Conservation (phyloP, 2,113 vertebrate genomes). For the Tachuris rubrigastra region DNA sequence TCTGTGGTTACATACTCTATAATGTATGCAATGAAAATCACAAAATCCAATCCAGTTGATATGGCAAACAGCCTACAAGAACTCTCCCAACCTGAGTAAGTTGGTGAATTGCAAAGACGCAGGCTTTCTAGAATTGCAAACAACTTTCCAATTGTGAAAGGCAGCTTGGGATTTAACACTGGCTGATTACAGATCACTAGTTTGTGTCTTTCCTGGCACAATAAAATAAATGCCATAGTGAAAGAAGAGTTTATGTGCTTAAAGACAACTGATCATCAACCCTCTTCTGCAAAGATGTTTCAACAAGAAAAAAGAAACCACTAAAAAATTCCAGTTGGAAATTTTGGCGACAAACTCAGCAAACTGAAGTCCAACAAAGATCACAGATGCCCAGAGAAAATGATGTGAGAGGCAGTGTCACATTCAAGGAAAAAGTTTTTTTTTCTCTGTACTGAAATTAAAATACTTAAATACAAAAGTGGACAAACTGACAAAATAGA, state of each 20-base stretch:
- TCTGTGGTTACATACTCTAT: conserved; percentile 54
- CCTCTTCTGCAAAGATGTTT: conserved; percentile 43
- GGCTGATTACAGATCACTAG: not conserved
- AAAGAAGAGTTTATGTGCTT: conserved; percentile 20
- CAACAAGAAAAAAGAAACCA: conserved; percentile 10
- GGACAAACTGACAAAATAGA: conserved; percentile 77
- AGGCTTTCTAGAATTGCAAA: not conserved
- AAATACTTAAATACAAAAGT: conserved; percentile 81
- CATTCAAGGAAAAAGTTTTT: conserved; percentile 60
- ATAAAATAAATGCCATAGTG: not conserved
- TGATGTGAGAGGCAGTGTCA: conserved; percentile 42
- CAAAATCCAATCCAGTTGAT: not conserved
- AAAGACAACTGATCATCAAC: conserved; percentile 10
- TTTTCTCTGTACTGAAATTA: conserved; percentile 76
- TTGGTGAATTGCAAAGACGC: not conserved
- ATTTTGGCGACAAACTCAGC: conserved; percentile 45
- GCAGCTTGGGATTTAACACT: not conserved
- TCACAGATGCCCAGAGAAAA: conserved; percentile 9
- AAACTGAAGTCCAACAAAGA: conserved; percentile 41
- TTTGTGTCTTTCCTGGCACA: conserved; percentile 42
- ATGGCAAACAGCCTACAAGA: conserved; percentile 3
- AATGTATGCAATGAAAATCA: conserved; percentile 39
- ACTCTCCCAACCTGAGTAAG: not conserved
- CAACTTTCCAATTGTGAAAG: conserved; percentile 9
- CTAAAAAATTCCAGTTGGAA: conserved; percentile 34